Evolutionary conservation across 2,888 invertebrate species (phyloP), one percentile per base, ranked within the genome.

Genomic region (Dryadula phaetusa): DNA sequence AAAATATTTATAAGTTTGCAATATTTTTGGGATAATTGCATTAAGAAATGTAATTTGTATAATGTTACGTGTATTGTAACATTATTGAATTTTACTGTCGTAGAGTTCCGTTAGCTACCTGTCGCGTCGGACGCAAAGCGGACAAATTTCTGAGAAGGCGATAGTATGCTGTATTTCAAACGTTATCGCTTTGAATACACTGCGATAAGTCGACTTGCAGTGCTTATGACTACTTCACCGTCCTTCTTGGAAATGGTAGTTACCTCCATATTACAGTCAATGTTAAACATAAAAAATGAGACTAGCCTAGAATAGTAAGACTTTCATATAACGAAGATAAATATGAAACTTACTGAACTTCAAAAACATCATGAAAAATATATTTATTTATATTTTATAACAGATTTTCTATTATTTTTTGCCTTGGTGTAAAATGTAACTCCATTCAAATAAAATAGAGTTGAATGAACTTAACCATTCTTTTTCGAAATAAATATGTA

Each of bases 71-170:
- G 64, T 47, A n/a, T 40, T 61, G 12, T 64, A 53, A 62, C 28
- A 62, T 58, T 66, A 28, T 44, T 70, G 71, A 73, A 69, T 67
- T 67, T 52, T 85, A 86, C 84, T 87, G 84, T 85, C 79, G 80
- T 76, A 71, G 79, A 86, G 84, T 91, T 82, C 92, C 92, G 92
- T 92, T 92, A 81, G 82, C 86, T 92, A 90, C 91, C 91, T 92
- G 92, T 88, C 88, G 86, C 85, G 79, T 77, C 77, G 79, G 75
- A 74, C 74, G 73, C 75, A 72, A 76, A 74, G 79, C 76, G 84
- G 80, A 76, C 76, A 82, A 80, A 82, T 79, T 92, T 92, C 91
- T 87, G 74, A 82, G 92, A 91, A 92, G 86, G 82, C 86, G 86
- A 88, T 86, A 88, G 86, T 85, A 85, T 81, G 86, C 84, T 83